Evolutionary conservation across 1,140 invertebrate species (phyloP).

Genomic region (Drosophila arawakana): DNA sequence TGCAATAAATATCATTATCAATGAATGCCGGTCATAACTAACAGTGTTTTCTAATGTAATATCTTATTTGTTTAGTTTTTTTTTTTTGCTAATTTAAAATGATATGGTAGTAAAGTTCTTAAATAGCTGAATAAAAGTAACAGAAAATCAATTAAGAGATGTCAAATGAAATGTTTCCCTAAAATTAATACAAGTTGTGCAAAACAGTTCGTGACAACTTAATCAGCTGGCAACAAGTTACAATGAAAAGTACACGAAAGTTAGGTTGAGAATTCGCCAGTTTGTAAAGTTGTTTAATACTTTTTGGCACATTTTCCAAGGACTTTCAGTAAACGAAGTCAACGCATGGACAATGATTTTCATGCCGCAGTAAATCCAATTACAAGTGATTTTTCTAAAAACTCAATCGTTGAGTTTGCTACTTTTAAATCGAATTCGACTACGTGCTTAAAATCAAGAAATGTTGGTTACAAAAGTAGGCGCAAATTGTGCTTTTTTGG

Average conservation of each 20-base stretch:
- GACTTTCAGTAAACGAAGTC: background rate
- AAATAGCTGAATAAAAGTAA: background rate
- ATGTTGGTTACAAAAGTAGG: background rate
- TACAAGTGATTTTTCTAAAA: slow-evolving; percentile 9
- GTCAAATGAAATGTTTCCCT: background rate
- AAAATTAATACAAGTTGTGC: too few relatives aligned
- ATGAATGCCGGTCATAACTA: too few relatives aligned
- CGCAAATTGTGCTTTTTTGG: slow-evolving; percentile 33
- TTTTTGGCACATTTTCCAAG: background rate
- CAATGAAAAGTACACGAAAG: too few relatives aligned
- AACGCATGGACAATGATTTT: background rate
- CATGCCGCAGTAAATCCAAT: slow-evolving; percentile 10
- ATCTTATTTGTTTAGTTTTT: too few relatives aligned
- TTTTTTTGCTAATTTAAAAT: too few relatives aligned
- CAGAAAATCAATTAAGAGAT: background rate
- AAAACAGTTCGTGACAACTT: too few relatives aligned
- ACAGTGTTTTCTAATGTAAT: too few relatives aligned
- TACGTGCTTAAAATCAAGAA: slow-evolving; percentile 27
- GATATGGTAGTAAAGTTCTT: too few relatives aligned
- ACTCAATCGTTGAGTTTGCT: slow-evolving; percentile 1
- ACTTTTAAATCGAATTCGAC: background rate
- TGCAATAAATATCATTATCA: too few relatives aligned
- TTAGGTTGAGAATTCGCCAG: background rate
- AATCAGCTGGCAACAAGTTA: too few relatives aligned
- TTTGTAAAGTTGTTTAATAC: background rate